Conservation (phyloP, 2,113 vertebrate species). For the Terrapene triunguis region DNA sequence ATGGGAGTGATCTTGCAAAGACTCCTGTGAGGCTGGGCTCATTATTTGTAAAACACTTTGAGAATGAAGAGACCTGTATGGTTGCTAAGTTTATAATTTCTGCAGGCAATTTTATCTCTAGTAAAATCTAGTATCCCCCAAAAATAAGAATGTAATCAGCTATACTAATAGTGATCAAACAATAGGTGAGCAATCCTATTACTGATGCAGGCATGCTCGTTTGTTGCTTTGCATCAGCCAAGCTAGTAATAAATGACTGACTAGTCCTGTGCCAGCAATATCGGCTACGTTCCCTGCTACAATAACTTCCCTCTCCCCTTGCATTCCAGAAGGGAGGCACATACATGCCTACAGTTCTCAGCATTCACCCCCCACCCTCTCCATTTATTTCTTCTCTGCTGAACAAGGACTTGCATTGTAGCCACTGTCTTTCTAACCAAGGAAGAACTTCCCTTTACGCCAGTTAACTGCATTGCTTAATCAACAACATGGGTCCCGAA, state of each 20-base stretch:
- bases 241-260: background rate
- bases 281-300: background rate
- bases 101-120: background rate
- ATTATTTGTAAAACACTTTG: background rate
- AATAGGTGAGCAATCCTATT: background rate
- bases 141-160: background rate
- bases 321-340: background rate
- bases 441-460: background rate
- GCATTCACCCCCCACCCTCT: background rate
- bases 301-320: background rate
- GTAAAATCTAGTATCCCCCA: background rate
- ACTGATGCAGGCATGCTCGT: too few species aligned
- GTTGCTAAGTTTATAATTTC: background rate
- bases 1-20: background rate
- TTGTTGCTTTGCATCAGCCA: background rate
- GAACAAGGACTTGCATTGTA: background rate
- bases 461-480: background rate
- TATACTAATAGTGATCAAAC: background rate
- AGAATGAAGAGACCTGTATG: background rate
- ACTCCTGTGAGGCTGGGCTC: background rate
- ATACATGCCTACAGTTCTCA: fast-evolving
- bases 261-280: background rate
- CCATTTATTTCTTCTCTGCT: background rate
- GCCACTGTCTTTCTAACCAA: background rate
- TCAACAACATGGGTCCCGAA: background rate